A percentile compares a stretch with the other conserved stretches of the same genome.
Evolutionary conservation across 2,113 vertebrate genomes (phyloP).

Genomic region (Cynocephalus volans): DNA sequence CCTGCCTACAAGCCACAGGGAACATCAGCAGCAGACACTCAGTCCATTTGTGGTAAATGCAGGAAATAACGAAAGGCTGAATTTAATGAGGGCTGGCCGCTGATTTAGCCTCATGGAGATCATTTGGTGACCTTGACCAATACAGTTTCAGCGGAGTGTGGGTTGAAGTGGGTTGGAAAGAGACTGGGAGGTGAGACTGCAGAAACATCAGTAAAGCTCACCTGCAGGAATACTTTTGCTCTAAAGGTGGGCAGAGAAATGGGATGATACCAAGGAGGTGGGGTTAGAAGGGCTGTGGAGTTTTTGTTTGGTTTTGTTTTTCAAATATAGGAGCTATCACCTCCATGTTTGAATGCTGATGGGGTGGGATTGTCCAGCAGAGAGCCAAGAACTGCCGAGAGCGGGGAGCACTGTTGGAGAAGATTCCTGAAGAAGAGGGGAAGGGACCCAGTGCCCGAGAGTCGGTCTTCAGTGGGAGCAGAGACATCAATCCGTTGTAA

Average conservation of each 20-base stretch:
- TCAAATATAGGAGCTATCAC: background rate
- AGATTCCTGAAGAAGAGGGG: background rate
- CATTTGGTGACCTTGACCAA: background rate
- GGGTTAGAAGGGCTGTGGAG: background rate
- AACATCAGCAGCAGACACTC: fast-evolving
- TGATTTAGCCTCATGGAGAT: background rate
- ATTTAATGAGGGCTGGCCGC: background rate
- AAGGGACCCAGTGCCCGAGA: background rate
- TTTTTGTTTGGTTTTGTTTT: background rate
- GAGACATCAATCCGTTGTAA: fast-evolving
- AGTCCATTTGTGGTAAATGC: background rate
- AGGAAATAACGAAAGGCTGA: background rate
- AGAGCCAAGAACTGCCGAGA: background rate
- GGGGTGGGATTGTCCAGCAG: background rate
- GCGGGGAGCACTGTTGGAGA: background rate
- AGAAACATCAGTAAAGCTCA: background rate
- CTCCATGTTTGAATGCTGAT: background rate
- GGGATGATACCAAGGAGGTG: background rate
- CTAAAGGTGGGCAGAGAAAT: background rate
- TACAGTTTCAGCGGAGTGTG: background rate
- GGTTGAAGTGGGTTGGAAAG: background rate
- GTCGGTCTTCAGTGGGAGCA: background rate
- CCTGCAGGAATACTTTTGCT: background rate
- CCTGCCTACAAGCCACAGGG: background rate
- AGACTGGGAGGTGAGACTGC: background rate